Percentiles rank a stretch among this genome's conserved stretches.
Evolutionary conservation across 2,888 invertebrate genomes (phyloP).

Genomic region (Cerceris ruficornis): DNA sequence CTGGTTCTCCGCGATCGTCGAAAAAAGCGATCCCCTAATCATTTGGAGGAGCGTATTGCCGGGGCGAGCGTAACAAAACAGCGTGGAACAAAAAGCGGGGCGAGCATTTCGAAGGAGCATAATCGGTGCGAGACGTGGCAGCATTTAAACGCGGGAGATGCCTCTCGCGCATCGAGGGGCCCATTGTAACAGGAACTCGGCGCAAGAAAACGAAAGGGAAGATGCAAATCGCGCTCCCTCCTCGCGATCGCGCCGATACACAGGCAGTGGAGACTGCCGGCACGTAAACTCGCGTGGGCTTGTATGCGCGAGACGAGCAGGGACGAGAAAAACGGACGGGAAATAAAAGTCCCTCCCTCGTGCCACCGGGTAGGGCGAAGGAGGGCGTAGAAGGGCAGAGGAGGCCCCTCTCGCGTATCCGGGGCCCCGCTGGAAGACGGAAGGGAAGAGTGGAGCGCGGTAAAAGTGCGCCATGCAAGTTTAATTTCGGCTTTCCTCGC

Average conservation of each 20-base stretch:
- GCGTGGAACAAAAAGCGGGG: too few relatives aligned
- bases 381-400: too few relatives aligned
- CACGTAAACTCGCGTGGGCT: neutral
- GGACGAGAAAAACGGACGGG: too few relatives aligned
- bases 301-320: too few relatives aligned
- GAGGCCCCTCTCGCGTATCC: too few relatives aligned
- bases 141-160: too few relatives aligned
- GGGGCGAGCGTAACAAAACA: neutral
- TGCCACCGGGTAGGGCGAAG: neutral
- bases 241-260: neutral
- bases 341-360: too few relatives aligned
- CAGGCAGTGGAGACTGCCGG: neutral
- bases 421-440: conserved; percentile 12
- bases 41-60: neutral
- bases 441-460: conserved; percentile 12
- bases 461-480: conserved; percentile 60
- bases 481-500: conserved; percentile 64
- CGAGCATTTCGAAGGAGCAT: too few relatives aligned
- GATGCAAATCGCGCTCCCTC: conserved; percentile 20
- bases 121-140: too few relatives aligned
- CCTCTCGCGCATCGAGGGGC: too few relatives aligned
- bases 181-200: conserved; percentile 9
- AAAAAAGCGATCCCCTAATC: too few relatives aligned
- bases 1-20: too few relatives aligned
- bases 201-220: conserved; percentile 34